phyloP scores from a whole-genome alignment of 2,888 invertebrate species.

The Hirtodrosophila duncani region DNA sequence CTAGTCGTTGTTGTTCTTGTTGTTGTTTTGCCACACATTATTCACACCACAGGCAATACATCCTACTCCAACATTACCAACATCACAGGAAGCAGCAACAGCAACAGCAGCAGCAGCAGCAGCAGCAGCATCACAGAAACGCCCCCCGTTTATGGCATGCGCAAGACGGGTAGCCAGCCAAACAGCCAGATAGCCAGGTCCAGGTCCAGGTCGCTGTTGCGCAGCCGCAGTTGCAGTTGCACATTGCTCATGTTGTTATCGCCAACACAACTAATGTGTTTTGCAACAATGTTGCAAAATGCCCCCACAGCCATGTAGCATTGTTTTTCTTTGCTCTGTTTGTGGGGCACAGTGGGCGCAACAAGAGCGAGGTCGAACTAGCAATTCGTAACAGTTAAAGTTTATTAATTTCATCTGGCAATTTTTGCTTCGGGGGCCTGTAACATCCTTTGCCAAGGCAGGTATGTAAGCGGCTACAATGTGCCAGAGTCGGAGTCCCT shows the following conservation, averaged over 20 bases:
- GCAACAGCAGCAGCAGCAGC: too few relatives aligned
- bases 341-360: neutral
- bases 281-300: constrained; percentile 60
- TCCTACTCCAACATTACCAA: too few relatives aligned
- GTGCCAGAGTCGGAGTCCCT: neutral
- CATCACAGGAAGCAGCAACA: too few relatives aligned
- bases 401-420: constrained; percentile 71
- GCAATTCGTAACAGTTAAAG: constrained; percentile 69
- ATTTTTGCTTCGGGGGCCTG: constrained; percentile 47
- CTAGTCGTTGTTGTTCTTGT: too few relatives aligned
- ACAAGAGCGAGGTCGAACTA: constrained; percentile 11
- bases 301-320: constrained; percentile 41
- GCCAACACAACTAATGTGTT: constrained; percentile 48
- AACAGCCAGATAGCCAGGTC: too few relatives aligned
- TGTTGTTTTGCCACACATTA: too few relatives aligned
- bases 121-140: too few relatives aligned
- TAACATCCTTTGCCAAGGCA: constrained; percentile 36
- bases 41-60: constrained; percentile 58
- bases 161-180: constrained; percentile 55
- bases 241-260: constrained; percentile 28
- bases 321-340: constrained; percentile 38
- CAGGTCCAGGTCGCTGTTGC: too few relatives aligned
- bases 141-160: constrained; percentile 55
- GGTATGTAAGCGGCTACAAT: neutral
- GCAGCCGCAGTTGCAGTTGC: constrained; percentile 8